Percentiles rank a stretch among this genome's conserved stretches.
Conservation (phyloP, 2,797 vertebrate species). For the Gallinago stenura region DNA sequence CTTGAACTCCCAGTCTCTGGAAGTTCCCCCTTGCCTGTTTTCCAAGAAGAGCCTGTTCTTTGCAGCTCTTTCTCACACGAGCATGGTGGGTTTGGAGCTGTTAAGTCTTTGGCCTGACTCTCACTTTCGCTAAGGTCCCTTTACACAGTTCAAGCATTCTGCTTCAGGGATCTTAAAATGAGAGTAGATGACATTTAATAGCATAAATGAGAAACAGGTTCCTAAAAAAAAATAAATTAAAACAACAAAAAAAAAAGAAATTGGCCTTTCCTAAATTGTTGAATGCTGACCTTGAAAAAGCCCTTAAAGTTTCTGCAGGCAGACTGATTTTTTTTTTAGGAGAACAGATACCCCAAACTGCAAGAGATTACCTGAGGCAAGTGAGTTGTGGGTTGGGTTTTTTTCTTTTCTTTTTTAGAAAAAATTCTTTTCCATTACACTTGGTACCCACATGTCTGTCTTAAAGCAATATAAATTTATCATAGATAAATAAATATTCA, state of each 20-base stretch:
- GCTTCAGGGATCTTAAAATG: constrained; percentile 14
- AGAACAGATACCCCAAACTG: background rate
- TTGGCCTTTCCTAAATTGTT: background rate
- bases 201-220: constrained; percentile 43
- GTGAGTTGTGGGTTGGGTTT: accelerated
- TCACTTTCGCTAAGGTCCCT: background rate
- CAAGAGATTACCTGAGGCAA: constrained; percentile 3
- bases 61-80: background rate
- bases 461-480: background rate
- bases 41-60: background rate
- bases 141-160: background rate
- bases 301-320: background rate
- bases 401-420: background rate
- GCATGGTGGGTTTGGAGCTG: background rate
- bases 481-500: background rate
- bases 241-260: background rate
- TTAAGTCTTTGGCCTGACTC: background rate
- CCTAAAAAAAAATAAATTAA: background rate
- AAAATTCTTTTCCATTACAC: background rate
- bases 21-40: background rate
- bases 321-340: background rate
- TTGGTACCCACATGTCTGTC: background rate
- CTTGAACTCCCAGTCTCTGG: background rate
- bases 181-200: constrained; percentile 23
- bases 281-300: constrained; percentile 20